Evolutionary conservation across 2,888 invertebrate genomes (phyloP).

Genomic region (Eristalis intricaria): DNA sequence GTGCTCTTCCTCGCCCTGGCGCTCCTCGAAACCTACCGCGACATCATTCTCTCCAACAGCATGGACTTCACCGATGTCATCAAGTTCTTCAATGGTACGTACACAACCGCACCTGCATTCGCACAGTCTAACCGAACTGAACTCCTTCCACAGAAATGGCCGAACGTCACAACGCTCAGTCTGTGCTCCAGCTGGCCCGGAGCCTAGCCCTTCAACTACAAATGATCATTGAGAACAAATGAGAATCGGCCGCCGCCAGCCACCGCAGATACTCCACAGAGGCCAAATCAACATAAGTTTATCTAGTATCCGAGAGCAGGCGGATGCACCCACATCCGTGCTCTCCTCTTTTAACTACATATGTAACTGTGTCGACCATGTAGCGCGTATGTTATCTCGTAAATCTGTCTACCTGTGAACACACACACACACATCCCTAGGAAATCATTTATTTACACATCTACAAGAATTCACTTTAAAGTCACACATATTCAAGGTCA

Average conservation of each 20-base stretch:
- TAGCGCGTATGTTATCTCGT: background rate
- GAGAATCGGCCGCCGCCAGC: conserved; percentile 75
- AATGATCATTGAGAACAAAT: conserved; percentile 95
- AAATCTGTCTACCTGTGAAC: conserved; percentile 1
- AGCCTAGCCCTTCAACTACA: conserved; percentile 94
- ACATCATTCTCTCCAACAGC: conserved; percentile 95
- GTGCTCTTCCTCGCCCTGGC: conserved; percentile 96
- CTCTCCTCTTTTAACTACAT: background rate
- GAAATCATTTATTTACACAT: background rate
- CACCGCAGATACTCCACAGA: conserved; percentile 2
- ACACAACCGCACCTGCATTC: background rate
- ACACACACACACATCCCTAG: background rate
- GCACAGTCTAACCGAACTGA: background rate
- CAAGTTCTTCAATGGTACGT: conserved; percentile 97
- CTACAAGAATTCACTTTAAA: background rate
- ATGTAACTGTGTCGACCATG: conserved; percentile 23
- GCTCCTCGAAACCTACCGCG: conserved; percentile 94
- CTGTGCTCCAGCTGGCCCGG: conserved; percentile 91
- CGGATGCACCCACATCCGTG: background rate
- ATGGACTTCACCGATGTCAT: conserved; percentile 99
- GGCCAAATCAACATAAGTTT: conserved; percentile 32
- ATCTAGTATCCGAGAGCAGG: background rate
- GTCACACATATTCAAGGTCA: conserved; percentile 16
- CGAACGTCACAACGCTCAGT: conserved; percentile 93
- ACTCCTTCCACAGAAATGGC: conserved; percentile 92